Evolutionary conservation across 1,140 invertebrate genomes (phyloP).

Genomic region (Trypoxylus dichotomus): DNA sequence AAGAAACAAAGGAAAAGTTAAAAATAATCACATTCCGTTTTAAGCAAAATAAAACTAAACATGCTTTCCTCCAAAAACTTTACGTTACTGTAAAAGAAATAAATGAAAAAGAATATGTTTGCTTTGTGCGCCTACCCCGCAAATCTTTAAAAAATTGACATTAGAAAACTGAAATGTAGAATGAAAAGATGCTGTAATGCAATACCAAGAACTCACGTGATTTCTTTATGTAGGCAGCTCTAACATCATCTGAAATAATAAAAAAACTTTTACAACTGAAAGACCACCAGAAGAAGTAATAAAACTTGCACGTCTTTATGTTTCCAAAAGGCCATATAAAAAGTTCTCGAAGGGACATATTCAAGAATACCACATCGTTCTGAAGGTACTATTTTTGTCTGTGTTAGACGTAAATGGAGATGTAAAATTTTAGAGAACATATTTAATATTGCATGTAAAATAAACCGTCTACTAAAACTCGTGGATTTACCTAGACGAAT

Average conservation of each 20-base stretch:
- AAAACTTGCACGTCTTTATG: background rate
- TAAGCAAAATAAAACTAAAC: no score
- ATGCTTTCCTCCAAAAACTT: no score
- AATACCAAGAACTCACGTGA: no score
- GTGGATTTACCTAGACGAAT: background rate
- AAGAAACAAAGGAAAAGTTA: no score
- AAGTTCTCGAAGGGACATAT: background rate
- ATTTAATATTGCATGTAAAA: slow-evolving; percentile 4
- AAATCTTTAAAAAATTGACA: no score
- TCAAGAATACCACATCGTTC: background rate
- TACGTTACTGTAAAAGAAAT: no score
- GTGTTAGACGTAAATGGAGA: background rate
- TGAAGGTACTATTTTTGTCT: background rate
- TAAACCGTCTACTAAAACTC: background rate
- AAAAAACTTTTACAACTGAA: background rate
- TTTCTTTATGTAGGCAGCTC: no score
- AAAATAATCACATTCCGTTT: no score
- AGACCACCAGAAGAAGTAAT: background rate
- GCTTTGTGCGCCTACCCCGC: no score
- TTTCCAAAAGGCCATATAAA: background rate
- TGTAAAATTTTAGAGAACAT: background rate
- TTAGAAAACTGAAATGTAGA: no score
- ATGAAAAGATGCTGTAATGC: no score
- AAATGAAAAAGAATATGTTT: no score
- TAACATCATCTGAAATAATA: background rate